Base-by-base conservation (phyloP, 1,140 invertebrate genomes). In the Zaprionus taronus region DNA sequence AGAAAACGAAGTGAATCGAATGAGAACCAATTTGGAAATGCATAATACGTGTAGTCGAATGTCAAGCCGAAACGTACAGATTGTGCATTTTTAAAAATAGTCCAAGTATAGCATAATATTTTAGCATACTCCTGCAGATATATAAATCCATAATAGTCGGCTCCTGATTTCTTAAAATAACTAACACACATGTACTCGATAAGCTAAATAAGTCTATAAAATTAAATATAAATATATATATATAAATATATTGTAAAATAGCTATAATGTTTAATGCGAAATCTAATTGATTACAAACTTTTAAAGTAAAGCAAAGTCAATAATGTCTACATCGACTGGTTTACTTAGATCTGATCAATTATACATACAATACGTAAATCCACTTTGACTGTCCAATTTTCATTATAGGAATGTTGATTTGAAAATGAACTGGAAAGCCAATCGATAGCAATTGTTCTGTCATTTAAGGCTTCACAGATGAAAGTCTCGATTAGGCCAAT, bases 41-140 rank as follows among this genome's bases (percentile, higher is more conserved):
- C 75, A 49, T 62, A 28, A 66, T 41, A 58, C 17, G 28, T 28
- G 24, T 41, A 51, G 20, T 51, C 20, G 20, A 51, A 51, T 56
- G 49, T 69, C 34, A 60, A 63, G 60, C 67, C 62, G 74, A 53
- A 77, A 64, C 79, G 60, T 80, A 83, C 85, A 89, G 85, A 90
- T 70, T 89, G 86, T 89, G 85, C 85, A 89, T 89, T 89, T 87
- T 85, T 90, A 83, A 72, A 85, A 64, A 75, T 89, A 89, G 85
- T 89, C 86, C 85, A 90, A 90, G 70, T 61, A 80, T 87, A 87
- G 84, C 71, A 80, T 87, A 87, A 89, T 80, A 89, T 87, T 87
- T 87, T 84, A 87, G 81, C 73, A 83, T 89, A 89, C 77, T 84
- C 71, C 57, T 76, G 85, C 84, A 70, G 73, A 75, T 79, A 83